Evolutionary conservation across 1,140 invertebrate genomes (phyloP), one percentile per base, ranked within the genome.

Genomic region (Tetramorium alpestre): DNA sequence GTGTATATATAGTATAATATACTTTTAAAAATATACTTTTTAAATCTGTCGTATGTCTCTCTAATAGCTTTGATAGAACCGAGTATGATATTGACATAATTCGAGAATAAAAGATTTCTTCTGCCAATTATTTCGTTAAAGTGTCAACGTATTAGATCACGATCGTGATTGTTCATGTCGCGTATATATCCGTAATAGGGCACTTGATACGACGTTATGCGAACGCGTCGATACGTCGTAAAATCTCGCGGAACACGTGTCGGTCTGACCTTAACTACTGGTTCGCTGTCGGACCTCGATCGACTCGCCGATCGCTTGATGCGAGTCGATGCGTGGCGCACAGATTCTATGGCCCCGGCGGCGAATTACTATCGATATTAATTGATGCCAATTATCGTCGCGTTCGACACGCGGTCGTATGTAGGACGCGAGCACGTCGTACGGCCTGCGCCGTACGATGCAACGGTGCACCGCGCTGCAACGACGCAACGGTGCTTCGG

Each of bases 361-460:
- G 89, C 89, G 88, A 94, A 94, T 94, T 93, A 92, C 91, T 94
- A 93, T 94, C 91, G 91, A 92, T 93, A 94, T 94, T 94, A 94
- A 95, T 95, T 93, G 92, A 92, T 89, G 90, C 91, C 93, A 94
- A 95, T 94, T 94, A 94, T 93, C 92, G 91, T 93, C 89, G 80
- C 56, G 75, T 86, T 69, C 70, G 75, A 90, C 65, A 78, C 64
- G 44, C 77, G 13, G 64, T 38, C n/a, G 73, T 90, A 88, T 87
- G 90, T 92, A 87, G 91, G 86, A 70, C 85, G 82, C 64, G 70
- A 33, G 58, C 44, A 33, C 64, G 58, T n/a, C 47, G 28, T 10
- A 33, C 76, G 76, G 28, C n/a, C 33, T 33, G 64, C 51, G 67
- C 47, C 75, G 33, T 11, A n/a, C 64, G 54, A 11, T 56, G 77